These are phyloP conservation scores for Geophilus truncorum DNA, from an alignment of 2,888 invertebrate species.

Conservation along the genomic window DNA sequence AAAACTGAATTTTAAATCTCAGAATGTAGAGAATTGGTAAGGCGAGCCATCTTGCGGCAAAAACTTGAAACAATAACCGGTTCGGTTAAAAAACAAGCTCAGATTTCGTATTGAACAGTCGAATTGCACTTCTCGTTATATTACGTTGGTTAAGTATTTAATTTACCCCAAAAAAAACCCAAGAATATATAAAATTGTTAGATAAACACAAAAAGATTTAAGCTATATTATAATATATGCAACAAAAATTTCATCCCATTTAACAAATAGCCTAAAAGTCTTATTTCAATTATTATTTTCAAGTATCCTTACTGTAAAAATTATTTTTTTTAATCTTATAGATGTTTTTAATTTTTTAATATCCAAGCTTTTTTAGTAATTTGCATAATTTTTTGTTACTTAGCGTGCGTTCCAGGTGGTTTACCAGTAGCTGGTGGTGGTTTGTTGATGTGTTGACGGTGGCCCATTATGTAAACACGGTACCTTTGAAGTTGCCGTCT, in stretches of 20 bases:
- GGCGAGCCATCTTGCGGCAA: neutral
- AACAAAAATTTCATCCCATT: no score
- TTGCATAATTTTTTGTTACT: neutral
- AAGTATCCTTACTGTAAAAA: no score
- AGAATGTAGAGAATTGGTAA: neutral
- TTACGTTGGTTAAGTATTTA: no score
- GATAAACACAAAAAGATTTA: no score
- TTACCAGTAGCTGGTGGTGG: constrained; percentile 17
- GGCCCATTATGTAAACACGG: constrained; percentile 30
- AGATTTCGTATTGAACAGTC: no score
- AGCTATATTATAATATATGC: no score
- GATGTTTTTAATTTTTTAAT: neutral
- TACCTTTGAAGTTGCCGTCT: constrained; percentile 23
- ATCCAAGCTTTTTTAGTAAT: neutral
- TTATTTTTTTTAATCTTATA: no score
- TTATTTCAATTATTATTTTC: no score
- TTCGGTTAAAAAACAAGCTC: neutral
- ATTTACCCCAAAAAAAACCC: no score
- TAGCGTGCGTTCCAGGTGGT: neutral
- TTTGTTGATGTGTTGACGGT: constrained; percentile 28
- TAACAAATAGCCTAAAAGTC: no score
- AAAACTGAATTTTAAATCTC: no score
- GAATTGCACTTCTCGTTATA: neutral
- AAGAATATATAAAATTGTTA: no score
- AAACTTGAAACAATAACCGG: neutral